phyloP scores from a whole-genome alignment of 2,113 vertebrate genomes.

The Peromyscus maniculatus region DNA sequence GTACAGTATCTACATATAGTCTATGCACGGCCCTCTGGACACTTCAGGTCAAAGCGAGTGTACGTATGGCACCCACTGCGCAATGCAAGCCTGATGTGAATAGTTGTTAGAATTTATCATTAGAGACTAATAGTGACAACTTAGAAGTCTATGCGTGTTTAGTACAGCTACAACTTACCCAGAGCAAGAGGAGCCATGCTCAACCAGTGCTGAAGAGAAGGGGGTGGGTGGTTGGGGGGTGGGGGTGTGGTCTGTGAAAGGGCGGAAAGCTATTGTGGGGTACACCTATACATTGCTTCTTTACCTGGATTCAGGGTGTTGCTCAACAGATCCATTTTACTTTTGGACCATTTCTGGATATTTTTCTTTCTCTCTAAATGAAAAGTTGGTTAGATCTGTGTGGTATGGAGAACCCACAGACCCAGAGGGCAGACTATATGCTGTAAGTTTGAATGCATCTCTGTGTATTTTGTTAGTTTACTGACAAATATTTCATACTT shows the following conservation, averaged over 20 bases:
- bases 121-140: not conserved
- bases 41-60: not conserved
- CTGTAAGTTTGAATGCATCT: not conserved
- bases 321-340: not conserved
- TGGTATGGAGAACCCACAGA: not conserved
- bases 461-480: not conserved
- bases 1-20: not conserved
- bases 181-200: not conserved
- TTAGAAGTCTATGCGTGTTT: not conserved
- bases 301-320: not conserved
- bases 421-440: not conserved
- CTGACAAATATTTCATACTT: not conserved
- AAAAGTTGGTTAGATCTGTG: not conserved
- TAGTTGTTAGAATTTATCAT: not conserved
- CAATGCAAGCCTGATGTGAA: not conserved
- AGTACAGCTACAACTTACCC: not conserved
- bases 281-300: not conserved
- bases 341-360: not conserved
- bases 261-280: not conserved
- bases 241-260: not conserved
- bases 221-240: too few species aligned
- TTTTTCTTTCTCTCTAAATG: not conserved
- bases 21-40: not conserved
- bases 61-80: not conserved
- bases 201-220: not conserved